Conservation (phyloP, 2,888 invertebrate species). For the Drosophila villosipedis region DNA sequence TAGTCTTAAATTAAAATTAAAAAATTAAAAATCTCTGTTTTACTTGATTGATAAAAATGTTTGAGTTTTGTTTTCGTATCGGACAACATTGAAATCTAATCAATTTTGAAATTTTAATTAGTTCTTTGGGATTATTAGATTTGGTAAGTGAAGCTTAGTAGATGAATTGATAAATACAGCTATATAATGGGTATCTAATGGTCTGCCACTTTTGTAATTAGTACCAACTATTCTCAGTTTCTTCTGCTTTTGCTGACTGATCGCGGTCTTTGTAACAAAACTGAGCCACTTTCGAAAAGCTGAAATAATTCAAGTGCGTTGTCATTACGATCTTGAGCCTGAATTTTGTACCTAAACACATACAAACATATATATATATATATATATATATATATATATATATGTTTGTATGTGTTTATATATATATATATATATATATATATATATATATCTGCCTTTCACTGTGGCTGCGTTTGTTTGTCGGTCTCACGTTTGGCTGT, state of each 20-base stretch:
- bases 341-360: constrained; percentile 4
- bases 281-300: constrained; percentile 55
- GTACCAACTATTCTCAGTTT: constrained; percentile 5
- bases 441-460: background rate
- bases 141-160: background rate
- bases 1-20: background rate
- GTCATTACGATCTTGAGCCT: constrained; percentile 60
- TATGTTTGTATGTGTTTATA: background rate
- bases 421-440: no score
- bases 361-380: background rate
- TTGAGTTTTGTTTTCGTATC: background rate
- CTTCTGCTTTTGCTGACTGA: background rate
- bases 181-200: background rate
- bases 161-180: background rate
- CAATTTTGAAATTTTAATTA: background rate
- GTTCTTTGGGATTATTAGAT: background rate
- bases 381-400: background rate
- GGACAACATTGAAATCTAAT: background rate
- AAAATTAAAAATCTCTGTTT: background rate
- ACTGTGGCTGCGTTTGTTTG: background rate
- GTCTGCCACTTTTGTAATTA: background rate
- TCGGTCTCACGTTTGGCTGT: constrained; percentile 36
- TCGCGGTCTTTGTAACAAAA: constrained; percentile 55
- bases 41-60: background rate
- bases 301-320: constrained; percentile 72